Evolutionary conservation across 2,797 vertebrate species (phyloP).

Genomic region (Octomys mimax): DNA sequence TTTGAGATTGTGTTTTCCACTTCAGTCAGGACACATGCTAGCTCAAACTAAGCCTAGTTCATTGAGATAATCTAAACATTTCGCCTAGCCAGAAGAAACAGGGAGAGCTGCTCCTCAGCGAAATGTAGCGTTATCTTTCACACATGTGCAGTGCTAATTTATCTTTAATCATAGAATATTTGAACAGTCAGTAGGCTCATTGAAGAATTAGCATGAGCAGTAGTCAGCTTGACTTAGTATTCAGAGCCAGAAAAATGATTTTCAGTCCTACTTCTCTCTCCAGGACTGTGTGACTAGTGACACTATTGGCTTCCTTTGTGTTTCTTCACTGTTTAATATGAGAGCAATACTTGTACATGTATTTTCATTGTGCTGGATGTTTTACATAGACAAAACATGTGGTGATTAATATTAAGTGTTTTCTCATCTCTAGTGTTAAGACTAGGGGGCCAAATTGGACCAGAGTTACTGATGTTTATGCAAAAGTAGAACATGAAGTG

Average conservation of each 20-base stretch:
- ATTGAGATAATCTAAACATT: conserved; percentile 27
- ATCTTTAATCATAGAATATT: background rate
- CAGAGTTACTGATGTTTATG: background rate
- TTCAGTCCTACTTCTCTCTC: background rate
- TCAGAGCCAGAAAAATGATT: background rate
- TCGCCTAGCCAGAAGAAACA: background rate
- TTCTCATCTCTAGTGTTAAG: conserved; percentile 14
- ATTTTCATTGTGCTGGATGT: background rate
- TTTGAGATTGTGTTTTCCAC: conserved; percentile 9
- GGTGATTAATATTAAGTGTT: background rate
- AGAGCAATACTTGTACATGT: background rate
- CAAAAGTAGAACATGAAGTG: background rate
- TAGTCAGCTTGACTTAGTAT: background rate
- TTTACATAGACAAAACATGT: background rate
- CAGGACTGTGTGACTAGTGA: background rate
- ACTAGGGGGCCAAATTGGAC: background rate
- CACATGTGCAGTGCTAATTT: background rate
- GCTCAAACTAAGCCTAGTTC: background rate
- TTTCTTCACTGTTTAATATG: background rate
- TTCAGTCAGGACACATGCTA: background rate
- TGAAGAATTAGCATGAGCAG: background rate
- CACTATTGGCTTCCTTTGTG: background rate
- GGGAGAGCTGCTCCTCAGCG: background rate
- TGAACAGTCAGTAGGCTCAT: background rate
- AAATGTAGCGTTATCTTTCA: background rate